Percentiles rank a stretch among this genome's conserved stretches.
Evolutionary conservation across 1,140 invertebrate species (phyloP).

Genomic region (Eriosoma lanigerum): DNA sequence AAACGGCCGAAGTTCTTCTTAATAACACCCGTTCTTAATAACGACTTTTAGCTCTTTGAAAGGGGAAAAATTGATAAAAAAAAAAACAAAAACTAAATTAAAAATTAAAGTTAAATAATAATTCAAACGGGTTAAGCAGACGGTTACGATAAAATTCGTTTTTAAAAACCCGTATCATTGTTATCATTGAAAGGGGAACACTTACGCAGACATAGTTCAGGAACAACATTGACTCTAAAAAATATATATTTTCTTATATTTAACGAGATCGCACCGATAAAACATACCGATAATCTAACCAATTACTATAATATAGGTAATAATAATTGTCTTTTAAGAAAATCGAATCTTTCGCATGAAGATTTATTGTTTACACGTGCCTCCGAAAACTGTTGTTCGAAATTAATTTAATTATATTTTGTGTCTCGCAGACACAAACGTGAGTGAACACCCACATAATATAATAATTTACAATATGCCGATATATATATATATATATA

Average conservation of each 20-base stretch:
- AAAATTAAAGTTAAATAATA: constrained; percentile 44
- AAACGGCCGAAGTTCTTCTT: constrained; percentile 40
- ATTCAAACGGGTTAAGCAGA: constrained; percentile 44
- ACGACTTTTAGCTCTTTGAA: constrained; percentile 39
- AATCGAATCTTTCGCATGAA: not conserved
- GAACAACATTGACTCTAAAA: not conserved
- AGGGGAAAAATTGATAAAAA: constrained; percentile 44
- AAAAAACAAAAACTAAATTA: constrained; percentile 2
- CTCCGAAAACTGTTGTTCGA: constrained; percentile 16
- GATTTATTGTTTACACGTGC: constrained; percentile 37
- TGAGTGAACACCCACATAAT: not conserved
- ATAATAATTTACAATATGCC: not conserved
- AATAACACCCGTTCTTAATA: constrained; percentile 47
- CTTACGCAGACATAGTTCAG: not conserved
- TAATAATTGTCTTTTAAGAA: constrained; percentile 13
- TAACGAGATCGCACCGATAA: not conserved
- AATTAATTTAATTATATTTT: not conserved
- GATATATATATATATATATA: no score
- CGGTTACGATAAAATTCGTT: constrained; percentile 37
- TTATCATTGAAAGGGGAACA: constrained; percentile 9
- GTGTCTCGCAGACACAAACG: no score
- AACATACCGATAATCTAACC: no score
- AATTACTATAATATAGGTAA: no score
- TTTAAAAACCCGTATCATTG: constrained; percentile 41
- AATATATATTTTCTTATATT: not conserved